Evolutionary conservation across 2,888 invertebrate genomes (phyloP), one percentile per base, ranked within the genome.

Genomic region (Xestia c-nigrum): DNA sequence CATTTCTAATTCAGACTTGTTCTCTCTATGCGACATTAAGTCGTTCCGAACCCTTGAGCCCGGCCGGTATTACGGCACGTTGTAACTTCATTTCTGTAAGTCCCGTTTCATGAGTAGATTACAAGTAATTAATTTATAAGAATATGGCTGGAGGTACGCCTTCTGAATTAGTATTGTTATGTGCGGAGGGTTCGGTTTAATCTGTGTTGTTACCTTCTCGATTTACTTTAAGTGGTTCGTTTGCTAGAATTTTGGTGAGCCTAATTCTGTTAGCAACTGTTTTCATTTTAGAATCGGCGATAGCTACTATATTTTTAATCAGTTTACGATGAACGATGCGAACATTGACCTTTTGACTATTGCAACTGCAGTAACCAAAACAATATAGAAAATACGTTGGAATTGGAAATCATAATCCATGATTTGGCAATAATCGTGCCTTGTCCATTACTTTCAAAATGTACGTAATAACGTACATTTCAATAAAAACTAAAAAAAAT

Each of bases 51-150:
- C 94, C 94, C 94, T 93, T 93, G 91, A 93, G 92, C 91, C 92
- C 88, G 61, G 82, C 75, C 81, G 78, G 83, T 74, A 81, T 80
- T 81, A 84, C 90, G 90, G 87, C 89, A 92, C 90, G 94, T 93
- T 93, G 96, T 96, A 96, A 96, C 95, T 96, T 96, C 96, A 96
- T 96, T 96, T 94, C 95, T 93, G 93, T 95, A 94, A 96, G 95
- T 93, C 96, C 94, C 95, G 94, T 94, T 95, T 94, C 95, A 95
- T 93, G 95, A 95, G 96, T 95, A 96, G 96, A 96, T 96, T 96
- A 96, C 96, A 95, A 94, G 96, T 96, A 96, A 96, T 96, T 96
- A 96, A 96, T 96, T 96, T 96, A 96, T 96, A 96, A 96, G 96
- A 96, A 96, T 96, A 96, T 96, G 95, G 96, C 93, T 91, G 87